Conservation (phyloP, 2,888 invertebrate species). For the Acanthosoma haemorrhoidale region DNA sequence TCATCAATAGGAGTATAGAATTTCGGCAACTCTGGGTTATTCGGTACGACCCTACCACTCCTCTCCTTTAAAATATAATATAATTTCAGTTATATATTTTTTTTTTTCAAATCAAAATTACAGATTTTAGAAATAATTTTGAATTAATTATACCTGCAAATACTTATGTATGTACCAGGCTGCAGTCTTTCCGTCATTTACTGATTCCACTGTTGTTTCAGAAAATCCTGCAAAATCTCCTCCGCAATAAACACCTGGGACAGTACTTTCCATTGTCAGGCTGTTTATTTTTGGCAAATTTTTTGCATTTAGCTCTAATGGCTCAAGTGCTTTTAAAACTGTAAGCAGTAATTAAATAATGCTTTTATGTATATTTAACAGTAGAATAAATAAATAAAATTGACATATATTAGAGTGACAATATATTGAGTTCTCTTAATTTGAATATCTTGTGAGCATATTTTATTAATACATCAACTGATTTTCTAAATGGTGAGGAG, state of each 20-base stretch:
- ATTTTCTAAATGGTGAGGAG: too few species aligned
- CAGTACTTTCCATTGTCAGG: slow-evolving; percentile 71
- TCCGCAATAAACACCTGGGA: slow-evolving; percentile 80
- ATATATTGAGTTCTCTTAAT: too few species aligned
- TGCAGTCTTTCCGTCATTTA: slow-evolving; percentile 96
- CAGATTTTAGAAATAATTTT: neutral
- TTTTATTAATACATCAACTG: too few species aligned
- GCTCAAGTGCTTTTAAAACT: slow-evolving; percentile 70
- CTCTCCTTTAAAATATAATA: slow-evolving; percentile 45
- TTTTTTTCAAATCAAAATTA: neutral
- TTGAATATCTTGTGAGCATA: too few species aligned
- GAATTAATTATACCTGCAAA: slow-evolving; percentile 61
- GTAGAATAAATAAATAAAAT: too few species aligned
- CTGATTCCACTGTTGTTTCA: slow-evolving; percentile 96
- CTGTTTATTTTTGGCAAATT: slow-evolving; percentile 75
- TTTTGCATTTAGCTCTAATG: slow-evolving; percentile 69
- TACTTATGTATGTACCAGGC: slow-evolving; percentile 92
- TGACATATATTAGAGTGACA: too few species aligned
- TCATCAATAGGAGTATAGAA: slow-evolving; percentile 90
- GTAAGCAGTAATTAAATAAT: too few species aligned
- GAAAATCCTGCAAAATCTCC: slow-evolving; percentile 92
- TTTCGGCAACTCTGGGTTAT: slow-evolving; percentile 73
- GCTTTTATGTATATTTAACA: too few species aligned
- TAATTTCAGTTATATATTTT: neutral
- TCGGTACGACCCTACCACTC: slow-evolving; percentile 49